These are phyloP conservation scores for Gopherus flavomarginatus DNA, from an alignment of 2,113 vertebrate genomes.

Conservation along the genomic window DNA sequence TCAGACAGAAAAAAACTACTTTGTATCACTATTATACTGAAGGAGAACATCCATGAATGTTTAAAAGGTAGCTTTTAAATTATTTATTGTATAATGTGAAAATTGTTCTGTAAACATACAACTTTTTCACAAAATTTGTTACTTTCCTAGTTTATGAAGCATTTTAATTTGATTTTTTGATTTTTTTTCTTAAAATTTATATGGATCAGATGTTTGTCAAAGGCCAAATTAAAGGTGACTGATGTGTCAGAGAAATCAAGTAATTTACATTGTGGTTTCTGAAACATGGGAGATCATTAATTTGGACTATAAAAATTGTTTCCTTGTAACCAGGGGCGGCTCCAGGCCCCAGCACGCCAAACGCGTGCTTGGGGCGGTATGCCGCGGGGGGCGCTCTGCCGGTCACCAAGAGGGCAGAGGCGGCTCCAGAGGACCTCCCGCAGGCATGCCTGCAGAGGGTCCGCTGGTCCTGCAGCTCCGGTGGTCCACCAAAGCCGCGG, in stretches of 20 bases:
- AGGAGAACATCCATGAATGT: background rate
- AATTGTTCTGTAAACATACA: background rate
- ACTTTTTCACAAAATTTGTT: background rate
- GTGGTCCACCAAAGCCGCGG: too few species aligned
- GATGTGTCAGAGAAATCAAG: background rate
- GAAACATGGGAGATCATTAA: background rate
- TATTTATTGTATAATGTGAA: background rate
- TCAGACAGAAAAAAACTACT: background rate
- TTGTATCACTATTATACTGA: fast-evolving
- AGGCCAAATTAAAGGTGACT: background rate
- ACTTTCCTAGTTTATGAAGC: background rate
- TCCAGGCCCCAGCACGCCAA: too few species aligned
- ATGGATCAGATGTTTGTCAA: background rate
- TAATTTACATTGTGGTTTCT: background rate
- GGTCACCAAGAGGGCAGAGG: too few species aligned
- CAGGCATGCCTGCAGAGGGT: too few species aligned
- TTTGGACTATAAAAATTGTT: background rate
- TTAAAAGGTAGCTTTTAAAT: background rate
- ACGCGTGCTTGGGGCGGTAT: too few species aligned
- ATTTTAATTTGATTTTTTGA: background rate
- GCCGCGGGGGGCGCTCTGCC: too few species aligned
- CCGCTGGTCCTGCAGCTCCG: too few species aligned
- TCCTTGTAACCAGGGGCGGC: background rate
- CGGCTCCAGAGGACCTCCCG: too few species aligned
- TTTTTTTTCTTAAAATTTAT: background rate